Conservation (phyloP, 1,140 invertebrate genomes). For the Sitodiplosis mosellana region DNA sequence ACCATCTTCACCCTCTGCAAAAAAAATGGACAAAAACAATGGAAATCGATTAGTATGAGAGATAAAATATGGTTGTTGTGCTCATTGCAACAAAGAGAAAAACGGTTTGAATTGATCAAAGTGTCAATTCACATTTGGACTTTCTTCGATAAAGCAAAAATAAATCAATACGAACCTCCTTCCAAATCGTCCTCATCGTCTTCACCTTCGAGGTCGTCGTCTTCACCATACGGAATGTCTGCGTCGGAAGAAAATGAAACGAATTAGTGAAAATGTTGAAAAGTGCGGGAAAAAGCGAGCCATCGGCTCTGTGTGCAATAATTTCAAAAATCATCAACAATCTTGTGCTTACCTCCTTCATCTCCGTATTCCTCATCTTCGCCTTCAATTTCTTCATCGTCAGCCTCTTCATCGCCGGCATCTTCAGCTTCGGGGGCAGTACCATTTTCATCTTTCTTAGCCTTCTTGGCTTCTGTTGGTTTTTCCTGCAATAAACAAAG, state of each 20-base stretch:
- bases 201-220: neutral
- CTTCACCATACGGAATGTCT: neutral
- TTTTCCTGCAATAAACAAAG: neutral
- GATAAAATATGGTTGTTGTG: no score
- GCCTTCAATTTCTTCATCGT: neutral
- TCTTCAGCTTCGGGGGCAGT: neutral
- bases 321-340: neutral
- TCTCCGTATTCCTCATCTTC: neutral
- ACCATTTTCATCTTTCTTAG: slow-evolving; percentile 2
- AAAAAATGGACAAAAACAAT: neutral
- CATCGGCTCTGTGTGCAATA: neutral
- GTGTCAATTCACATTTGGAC: neutral
- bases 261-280: no score
- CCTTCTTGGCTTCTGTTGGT: slow-evolving; percentile 1
- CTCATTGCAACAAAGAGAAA: neutral
- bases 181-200: neutral
- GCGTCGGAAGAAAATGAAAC: neutral
- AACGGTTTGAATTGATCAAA: neutral
- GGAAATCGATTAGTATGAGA: no score
- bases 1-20: neutral
- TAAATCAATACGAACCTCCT: neutral
- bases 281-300: no score
- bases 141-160: neutral
- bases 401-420: neutral
- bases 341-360: neutral